phyloP scores from a whole-genome alignment of 2,797 vertebrate species.

The Okamejei kenojei region DNA sequence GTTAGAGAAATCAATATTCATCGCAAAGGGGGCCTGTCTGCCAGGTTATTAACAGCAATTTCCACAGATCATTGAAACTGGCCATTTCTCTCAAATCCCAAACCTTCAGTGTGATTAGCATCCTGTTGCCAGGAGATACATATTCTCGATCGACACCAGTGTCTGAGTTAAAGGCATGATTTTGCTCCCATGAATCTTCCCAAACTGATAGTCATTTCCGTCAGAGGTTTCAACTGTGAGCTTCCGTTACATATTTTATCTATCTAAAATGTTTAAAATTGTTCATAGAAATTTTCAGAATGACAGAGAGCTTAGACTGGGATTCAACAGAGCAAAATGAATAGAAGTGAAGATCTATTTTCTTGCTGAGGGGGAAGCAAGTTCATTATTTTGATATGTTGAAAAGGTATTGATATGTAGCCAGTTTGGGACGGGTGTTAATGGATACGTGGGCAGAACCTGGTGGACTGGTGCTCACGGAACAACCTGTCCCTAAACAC shows the following conservation, averaged over 20 bases:
- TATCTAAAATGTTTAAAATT: background rate
- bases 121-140: background rate
- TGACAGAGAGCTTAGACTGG: background rate
- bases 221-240: background rate
- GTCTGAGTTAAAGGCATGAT: background rate
- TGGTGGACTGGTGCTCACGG: too few relatives aligned
- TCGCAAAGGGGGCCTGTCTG: background rate
- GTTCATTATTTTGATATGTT: constrained; percentile 25
- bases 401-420: background rate
- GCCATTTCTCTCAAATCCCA: background rate
- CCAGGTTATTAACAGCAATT: background rate
- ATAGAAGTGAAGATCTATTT: background rate
- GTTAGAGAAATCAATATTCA: too few relatives aligned
- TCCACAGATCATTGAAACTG: background rate
- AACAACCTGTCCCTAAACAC: too few relatives aligned
- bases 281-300: too few relatives aligned
- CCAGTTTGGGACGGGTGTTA: too few relatives aligned
- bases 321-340: background rate
- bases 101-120: background rate
- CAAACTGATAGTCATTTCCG: background rate
- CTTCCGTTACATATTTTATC: background rate
- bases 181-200: background rate
- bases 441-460: too few relatives aligned
- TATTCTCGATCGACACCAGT: background rate
- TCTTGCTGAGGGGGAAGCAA: background rate